These are phyloP conservation scores for Ctenopoma multispine DNA, from an alignment of 2,797 vertebrate genomes.

Conservation along the genomic window DNA sequence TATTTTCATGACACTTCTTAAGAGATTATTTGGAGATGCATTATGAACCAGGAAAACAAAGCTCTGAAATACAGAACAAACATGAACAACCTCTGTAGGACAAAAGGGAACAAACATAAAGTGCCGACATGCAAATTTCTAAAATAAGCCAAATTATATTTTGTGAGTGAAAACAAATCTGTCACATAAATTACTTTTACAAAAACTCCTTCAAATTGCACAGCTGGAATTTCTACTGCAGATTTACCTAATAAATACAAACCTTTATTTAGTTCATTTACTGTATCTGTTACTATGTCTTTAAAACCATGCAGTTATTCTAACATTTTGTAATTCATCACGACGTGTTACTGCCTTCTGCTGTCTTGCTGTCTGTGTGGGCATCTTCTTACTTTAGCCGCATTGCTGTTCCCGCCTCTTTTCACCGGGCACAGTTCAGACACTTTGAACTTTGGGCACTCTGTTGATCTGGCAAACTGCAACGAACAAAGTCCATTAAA, in stretches of 20 bases:
- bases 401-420: neutral
- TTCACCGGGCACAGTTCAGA: constrained; percentile 45
- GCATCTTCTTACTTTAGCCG: constrained; percentile 11
- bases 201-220: constrained; percentile 25
- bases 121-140: constrained; percentile 18
- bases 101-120: neutral
- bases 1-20: neutral
- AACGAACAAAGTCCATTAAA: constrained; percentile 39
- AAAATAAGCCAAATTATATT: neutral
- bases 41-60: neutral
- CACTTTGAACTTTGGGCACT: too few species aligned
- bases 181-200: constrained; percentile 24
- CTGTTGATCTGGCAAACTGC: constrained; percentile 32
- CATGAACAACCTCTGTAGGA: neutral
- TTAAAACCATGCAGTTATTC: constrained; percentile 60
- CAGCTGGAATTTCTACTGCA: constrained; percentile 39
- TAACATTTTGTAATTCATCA: constrained; percentile 31
- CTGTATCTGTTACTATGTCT: constrained; percentile 50
- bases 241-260: constrained; percentile 44
- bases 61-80: neutral
- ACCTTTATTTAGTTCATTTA: constrained; percentile 26
- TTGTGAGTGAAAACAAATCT: neutral
- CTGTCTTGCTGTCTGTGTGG: constrained; percentile 19
- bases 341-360: constrained; percentile 33
- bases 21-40: neutral